phyloP scores from a whole-genome alignment of 2,888 invertebrate species.

The Endomychus coccineus region DNA sequence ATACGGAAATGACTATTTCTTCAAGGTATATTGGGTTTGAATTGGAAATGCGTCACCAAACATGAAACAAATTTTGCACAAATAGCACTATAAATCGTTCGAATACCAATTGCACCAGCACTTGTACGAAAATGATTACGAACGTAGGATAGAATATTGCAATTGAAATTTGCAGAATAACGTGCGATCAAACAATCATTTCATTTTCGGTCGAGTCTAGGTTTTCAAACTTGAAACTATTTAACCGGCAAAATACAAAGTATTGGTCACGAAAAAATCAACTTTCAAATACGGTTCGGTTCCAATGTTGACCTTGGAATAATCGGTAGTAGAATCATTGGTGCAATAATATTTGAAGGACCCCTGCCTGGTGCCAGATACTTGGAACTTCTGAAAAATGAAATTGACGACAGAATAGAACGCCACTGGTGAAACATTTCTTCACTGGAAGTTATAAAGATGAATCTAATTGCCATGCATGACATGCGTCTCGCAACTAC shows the following conservation, averaged over 20 bases:
- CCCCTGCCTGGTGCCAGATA: slow-evolving; percentile 5
- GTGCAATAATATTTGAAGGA: slow-evolving; percentile 11
- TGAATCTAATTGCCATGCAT: no score
- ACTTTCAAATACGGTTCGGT: slow-evolving; percentile 5
- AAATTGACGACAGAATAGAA: no score
- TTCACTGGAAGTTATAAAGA: no score
- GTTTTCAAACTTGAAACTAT: slow-evolving; percentile 4
- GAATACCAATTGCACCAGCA: slow-evolving; percentile 8
- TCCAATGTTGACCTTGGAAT: slow-evolving; percentile 7
- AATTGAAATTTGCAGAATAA: slow-evolving; percentile 3
- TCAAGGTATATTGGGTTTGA: no score
- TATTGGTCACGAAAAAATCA: slow-evolving; percentile 6
- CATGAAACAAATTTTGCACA: background rate
- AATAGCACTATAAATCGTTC: slow-evolving; percentile 5
- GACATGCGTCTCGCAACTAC: no score
- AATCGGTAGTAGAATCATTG: slow-evolving; percentile 4
- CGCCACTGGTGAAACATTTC: no score
- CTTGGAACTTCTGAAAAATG: no score
- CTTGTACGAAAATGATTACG: slow-evolving; percentile 6
- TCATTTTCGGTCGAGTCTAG: slow-evolving; percentile 2
- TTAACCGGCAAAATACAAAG: slow-evolving; percentile 4
- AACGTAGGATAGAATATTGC: slow-evolving; percentile 1
- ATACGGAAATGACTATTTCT: no score
- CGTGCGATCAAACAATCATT: slow-evolving; percentile 3
- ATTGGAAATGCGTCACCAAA: no score